A percentile compares a stretch with the other conserved stretches of the same genome.
phyloP scores from a whole-genome alignment of 2,797 vertebrate species.

The Dermochelys coriacea region DNA sequence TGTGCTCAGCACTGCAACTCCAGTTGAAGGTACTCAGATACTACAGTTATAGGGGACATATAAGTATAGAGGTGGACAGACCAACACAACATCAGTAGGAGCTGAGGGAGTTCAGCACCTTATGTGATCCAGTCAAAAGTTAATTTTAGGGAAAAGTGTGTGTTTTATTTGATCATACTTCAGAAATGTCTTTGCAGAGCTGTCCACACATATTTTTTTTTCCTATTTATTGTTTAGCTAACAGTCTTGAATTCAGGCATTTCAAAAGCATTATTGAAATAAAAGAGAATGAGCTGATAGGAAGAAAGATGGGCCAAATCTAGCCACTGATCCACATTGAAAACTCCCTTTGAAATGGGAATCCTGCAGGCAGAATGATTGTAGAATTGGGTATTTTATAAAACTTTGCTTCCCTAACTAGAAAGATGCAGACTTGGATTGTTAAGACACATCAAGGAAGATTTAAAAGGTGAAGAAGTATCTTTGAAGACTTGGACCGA shows the following conservation, averaged over 20 bases:
- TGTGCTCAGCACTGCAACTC: neutral
- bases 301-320: neutral
- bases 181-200: neutral
- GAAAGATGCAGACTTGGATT: neutral
- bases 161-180: constrained; percentile 6
- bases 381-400: constrained; percentile 3
- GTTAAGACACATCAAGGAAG: neutral
- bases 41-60: neutral
- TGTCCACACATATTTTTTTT: neutral
- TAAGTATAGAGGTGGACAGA: neutral
- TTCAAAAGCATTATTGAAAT: neutral
- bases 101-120: neutral
- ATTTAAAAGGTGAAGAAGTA: neutral
- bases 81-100: neutral
- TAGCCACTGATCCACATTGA: neutral
- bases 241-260: neutral
- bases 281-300: neutral
- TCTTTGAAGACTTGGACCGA: neutral
- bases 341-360: neutral
- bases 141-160: neutral
- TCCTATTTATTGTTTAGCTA: constrained; percentile 12
- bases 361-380: neutral
- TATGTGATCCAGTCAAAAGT: neutral
- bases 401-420: neutral
- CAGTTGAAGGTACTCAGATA: neutral